These are phyloP conservation scores for Drosophila biarmipes DNA, from an alignment of 1,140 invertebrate species.

Conservation along the genomic window DNA sequence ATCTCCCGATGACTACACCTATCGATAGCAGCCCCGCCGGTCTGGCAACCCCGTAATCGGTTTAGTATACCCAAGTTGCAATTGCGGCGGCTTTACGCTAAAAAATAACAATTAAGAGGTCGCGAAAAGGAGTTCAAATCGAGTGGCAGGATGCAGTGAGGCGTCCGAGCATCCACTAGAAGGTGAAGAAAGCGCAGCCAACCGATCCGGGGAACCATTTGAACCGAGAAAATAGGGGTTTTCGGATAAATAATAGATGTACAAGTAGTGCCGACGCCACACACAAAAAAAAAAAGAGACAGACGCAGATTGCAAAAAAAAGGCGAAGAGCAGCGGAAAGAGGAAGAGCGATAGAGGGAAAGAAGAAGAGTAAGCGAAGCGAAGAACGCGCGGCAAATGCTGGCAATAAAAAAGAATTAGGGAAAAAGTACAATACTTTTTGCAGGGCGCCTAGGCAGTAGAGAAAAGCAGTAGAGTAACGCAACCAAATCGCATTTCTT, in stretches of 20 bases:
- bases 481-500: slow-evolving; percentile 18
- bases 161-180: background rate
- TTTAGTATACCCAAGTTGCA: slow-evolving; percentile 8
- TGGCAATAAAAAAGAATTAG: background rate
- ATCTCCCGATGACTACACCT: background rate
- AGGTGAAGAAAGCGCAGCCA: background rate
- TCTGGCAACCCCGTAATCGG: background rate
- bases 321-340: slow-evolving; percentile 18
- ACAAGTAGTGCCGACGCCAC: slow-evolving; percentile 37
- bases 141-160: slow-evolving; percentile 2
- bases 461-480: slow-evolving; percentile 1
- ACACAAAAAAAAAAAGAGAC: slow-evolving; percentile 17
- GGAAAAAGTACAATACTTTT: slow-evolving; percentile 22
- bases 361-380: slow-evolving; percentile 33
- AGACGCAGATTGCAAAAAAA: slow-evolving; percentile 47
- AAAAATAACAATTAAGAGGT: slow-evolving; percentile 11
- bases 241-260: slow-evolving; percentile 44
- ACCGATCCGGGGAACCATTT: background rate
- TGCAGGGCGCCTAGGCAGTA: background rate
- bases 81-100: slow-evolving; percentile 7
- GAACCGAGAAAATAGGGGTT: background rate
- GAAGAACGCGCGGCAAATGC: slow-evolving; percentile 47
- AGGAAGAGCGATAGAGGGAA: slow-evolving; percentile 36
- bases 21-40: background rate
- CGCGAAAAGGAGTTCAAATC: slow-evolving; percentile 1